Percentiles rank a stretch among this genome's conserved stretches.
Evolutionary conservation across 2,888 invertebrate genomes (phyloP).

Genomic region (Microplitis manilae): DNA sequence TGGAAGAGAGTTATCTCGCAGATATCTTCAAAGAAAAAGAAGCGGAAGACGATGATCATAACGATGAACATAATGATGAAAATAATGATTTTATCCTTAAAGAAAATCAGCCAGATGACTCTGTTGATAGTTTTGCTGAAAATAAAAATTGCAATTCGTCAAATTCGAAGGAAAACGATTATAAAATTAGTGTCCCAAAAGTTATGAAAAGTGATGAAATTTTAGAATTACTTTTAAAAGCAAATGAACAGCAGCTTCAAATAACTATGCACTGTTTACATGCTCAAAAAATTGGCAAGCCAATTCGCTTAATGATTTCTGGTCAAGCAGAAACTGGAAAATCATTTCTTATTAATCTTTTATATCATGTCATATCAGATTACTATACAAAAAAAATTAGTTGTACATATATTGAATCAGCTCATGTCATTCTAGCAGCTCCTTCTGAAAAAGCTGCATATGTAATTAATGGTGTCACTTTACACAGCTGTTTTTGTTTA

Average conservation of each 20-base stretch:
- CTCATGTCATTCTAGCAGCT: too few relatives aligned
- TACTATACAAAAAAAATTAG: conserved; percentile 14
- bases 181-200: conserved; percentile 8
- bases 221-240: too few relatives aligned
- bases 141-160: background rate
- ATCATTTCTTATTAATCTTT: background rate
- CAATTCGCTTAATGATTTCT: conserved; percentile 4
- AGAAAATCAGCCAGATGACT: background rate
- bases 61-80: background rate
- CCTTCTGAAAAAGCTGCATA: too few relatives aligned
- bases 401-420: too few relatives aligned
- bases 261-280: conserved; percentile 21
- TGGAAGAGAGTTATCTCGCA: conserved; percentile 3
- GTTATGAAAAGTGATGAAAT: conserved; percentile 1
- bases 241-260: background rate
- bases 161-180: background rate
- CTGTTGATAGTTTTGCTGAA: conserved; percentile 3
- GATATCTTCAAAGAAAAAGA: background rate
- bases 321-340: background rate
- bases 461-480: too few relatives aligned
- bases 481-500: too few relatives aligned
- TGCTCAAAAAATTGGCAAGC: conserved; percentile 4
- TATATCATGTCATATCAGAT: conserved; percentile 12
- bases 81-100: too few relatives aligned
- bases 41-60: background rate